These are phyloP conservation scores for Neuroterus valhalla DNA, from an alignment of 1,140 invertebrate species.

Conservation along the genomic window DNA sequence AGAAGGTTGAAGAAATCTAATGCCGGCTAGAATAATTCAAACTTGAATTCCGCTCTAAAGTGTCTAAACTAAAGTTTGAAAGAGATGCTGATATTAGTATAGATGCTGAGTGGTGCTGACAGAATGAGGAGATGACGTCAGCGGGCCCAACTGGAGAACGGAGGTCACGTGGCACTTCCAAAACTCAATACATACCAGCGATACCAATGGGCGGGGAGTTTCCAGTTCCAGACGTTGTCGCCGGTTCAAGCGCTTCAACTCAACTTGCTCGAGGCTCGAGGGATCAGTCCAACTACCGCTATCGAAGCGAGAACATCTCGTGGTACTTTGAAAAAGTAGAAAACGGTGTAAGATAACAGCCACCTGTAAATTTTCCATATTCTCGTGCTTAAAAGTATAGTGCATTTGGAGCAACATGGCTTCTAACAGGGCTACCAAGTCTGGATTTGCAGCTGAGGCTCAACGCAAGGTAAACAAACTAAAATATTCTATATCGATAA, in stretches of 20 bases:
- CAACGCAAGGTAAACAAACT: conserved; percentile 87
- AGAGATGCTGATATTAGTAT: background rate
- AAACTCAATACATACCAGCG: conserved; percentile 54
- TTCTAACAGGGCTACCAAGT: conserved; percentile 91
- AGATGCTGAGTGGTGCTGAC: background rate
- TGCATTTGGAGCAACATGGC: conserved; percentile 79
- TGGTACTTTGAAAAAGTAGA: conserved; percentile 16
- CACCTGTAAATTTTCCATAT: conserved; percentile 23
- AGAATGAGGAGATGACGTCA: conserved; percentile 55
- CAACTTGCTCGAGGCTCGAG: conserved; percentile 46
- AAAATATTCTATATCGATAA: background rate
- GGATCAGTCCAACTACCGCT: conserved; percentile 46
- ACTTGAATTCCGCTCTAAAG: background rate
- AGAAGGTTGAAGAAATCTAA: background rate
- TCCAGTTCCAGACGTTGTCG: conserved; percentile 47
- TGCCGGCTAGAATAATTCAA: too few relatives aligned
- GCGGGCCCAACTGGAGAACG: conserved; percentile 57
- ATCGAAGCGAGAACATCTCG: conserved; percentile 36
- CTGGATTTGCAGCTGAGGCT: conserved; percentile 94
- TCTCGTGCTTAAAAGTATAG: conserved; percentile 15
- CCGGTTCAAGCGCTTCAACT: conserved; percentile 31
- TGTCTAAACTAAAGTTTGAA: background rate
- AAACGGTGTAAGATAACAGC: background rate
- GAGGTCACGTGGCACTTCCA: conserved; percentile 59
- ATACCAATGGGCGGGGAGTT: conserved; percentile 53